These are phyloP conservation scores for Brachyhypopomus gauderio DNA, from an alignment of 2,113 vertebrate species.

Conservation along the genomic window DNA sequence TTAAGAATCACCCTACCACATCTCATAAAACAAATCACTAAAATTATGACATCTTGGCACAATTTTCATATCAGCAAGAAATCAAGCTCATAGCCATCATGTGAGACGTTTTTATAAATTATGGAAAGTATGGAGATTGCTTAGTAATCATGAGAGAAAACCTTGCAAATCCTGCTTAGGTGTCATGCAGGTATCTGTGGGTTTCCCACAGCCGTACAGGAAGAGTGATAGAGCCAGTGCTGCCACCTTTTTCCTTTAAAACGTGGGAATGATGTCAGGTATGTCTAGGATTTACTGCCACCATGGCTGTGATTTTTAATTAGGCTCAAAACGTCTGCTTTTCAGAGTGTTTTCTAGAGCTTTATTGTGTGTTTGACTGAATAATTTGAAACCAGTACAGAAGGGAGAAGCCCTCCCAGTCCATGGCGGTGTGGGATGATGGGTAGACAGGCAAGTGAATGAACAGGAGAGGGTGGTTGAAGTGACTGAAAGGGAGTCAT, in stretches of 20 bases:
- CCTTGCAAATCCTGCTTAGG: neutral
- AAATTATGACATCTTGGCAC: neutral
- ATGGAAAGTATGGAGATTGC: neutral
- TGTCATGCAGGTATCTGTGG: too few species aligned
- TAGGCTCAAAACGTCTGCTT: neutral
- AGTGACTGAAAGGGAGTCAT: neutral
- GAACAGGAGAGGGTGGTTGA: conserved; percentile 5
- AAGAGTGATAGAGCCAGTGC: conserved; percentile 27
- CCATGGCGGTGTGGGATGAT: neutral
- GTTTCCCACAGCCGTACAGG: neutral
- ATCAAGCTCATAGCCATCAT: neutral
- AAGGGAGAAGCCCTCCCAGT: neutral
- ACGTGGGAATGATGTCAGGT: neutral
- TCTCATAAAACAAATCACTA: neutral
- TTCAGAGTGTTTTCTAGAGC: neutral
- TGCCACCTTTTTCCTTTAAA: neutral
- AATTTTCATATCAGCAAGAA: neutral
- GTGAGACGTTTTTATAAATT: conserved; percentile 10
- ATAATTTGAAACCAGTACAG: neutral
- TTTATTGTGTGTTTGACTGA: neutral
- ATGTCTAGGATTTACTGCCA: neutral
- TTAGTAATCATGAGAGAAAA: conserved; percentile 6
- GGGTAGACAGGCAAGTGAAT: neutral
- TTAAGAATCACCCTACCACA: conserved; percentile 11
- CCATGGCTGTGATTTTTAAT: neutral